Evolutionary conservation across 64 coral and sea anemone genomes (phyloP), one percentile per base, ranked within the genome.

Genomic region (Porites australiensis): DNA sequence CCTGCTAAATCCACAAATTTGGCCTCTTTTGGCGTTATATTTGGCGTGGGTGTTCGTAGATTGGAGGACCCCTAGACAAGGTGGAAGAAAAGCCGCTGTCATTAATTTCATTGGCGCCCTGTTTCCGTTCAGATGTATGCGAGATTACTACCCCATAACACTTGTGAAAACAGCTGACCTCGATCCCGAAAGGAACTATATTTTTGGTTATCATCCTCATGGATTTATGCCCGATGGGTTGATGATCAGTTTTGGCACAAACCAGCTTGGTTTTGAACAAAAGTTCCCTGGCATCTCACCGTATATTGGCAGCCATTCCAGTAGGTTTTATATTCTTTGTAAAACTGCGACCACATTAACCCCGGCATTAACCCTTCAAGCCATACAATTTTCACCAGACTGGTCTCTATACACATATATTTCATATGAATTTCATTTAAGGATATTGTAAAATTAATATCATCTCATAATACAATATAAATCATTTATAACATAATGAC

Each of bases 161-260:
- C 70, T 94, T 1, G 43, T 66, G 5, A 94, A 94, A 64, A 89
- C 87, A 47, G 23, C 43, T 9, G 64, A 89, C 47, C 72, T 94
- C 50, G 68, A 88, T 71, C 58, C 93, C 23, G 60, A 50, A 18
- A 84, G 61, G 51, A 89, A 89, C 64, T 94, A 94, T 14, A 72
- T 94, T 12, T 94, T 94, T 69, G 78, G 93, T 13, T 94, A 94
- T 65, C 93, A 94, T 75, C 93, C 93, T 11, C 93, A 94, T 64
- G 87, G 85, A 5, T 75, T 94, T 44, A 60, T 94, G 13, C 71
- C 86, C 13, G 93, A 88, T 12, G 93, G 93, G 3, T 87, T 87
- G 46, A 57, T 71, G 12, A 63, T 88, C 71, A 82, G 54, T 21
- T 94, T 94, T 83, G 86, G 77, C 50, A 88, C 87, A 5, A 87